These are phyloP conservation scores for Pachyramphus minor DNA, from an alignment of 2,113 vertebrate genomes.

Conservation along the genomic window DNA sequence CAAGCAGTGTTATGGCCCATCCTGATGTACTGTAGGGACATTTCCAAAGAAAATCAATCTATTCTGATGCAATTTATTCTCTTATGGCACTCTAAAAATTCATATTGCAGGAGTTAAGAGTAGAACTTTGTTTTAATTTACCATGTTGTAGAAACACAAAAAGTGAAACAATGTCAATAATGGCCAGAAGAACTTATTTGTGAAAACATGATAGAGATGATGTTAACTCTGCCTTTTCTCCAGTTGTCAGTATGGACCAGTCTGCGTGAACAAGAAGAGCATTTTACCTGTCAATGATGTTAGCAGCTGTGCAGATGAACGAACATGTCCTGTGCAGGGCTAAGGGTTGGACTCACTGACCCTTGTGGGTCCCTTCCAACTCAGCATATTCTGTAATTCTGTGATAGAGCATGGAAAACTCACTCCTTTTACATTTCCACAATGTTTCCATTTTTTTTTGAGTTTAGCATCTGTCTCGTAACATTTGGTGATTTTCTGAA, in stretches of 20 bases:
- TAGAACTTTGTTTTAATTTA: neutral
- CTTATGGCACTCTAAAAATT: neutral
- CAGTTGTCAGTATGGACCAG: neutral
- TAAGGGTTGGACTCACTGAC: neutral
- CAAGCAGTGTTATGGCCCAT: neutral
- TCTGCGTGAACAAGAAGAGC: neutral
- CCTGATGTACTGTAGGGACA: neutral
- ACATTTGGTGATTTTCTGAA: neutral
- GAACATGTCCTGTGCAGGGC: neutral
- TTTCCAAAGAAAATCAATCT: constrained; percentile 26
- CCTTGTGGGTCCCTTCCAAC: neutral
- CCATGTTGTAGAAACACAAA: neutral
- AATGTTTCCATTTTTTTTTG: neutral
- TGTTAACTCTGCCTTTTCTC: neutral
- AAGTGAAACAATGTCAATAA: neutral
- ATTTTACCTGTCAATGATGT: neutral
- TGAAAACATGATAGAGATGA: neutral
- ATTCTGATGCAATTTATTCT: neutral
- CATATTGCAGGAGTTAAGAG: neutral
- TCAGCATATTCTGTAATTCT: neutral
- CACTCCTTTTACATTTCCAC: neutral
- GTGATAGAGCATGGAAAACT: neutral
- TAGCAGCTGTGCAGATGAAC: neutral
- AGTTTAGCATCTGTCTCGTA: neutral
- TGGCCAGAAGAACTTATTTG: neutral